These are phyloP conservation scores for Pocota personata DNA, from an alignment of 2,888 invertebrate genomes.

Conservation along the genomic window DNA sequence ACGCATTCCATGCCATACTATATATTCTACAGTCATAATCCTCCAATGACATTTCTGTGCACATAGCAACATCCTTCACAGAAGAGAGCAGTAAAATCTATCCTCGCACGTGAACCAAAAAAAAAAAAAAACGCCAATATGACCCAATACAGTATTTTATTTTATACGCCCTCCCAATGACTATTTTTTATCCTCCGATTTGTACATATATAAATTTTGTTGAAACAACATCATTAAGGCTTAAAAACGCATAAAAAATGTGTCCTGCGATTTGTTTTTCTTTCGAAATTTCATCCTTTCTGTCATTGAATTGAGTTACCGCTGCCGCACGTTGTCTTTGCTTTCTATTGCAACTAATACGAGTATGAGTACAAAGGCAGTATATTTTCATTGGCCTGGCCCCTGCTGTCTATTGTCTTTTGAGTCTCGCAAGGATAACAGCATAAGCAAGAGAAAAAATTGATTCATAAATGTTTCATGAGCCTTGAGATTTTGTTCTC, in stretches of 20 bases:
- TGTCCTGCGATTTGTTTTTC: conserved; percentile 62
- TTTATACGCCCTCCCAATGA: background rate
- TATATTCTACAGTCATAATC: conserved; percentile 17
- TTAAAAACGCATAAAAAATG: conserved; percentile 68
- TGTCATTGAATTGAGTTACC: conserved; percentile 59
- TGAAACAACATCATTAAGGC: conserved; percentile 61
- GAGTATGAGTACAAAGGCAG: background rate
- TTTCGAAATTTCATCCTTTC: conserved; percentile 28
- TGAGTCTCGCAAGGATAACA: background rate
- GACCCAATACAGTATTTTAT: background rate
- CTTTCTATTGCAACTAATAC: conserved; percentile 20
- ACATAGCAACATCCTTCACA: background rate
- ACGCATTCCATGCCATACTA: conserved; percentile 1
- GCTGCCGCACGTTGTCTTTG: background rate
- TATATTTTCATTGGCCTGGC: conserved; percentile 28
- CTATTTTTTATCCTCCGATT: conserved; percentile 39
- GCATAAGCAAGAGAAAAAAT: conserved; percentile 36
- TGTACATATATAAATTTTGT: conserved; percentile 41
- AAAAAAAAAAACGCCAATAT: background rate
- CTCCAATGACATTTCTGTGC: conserved; percentile 23
- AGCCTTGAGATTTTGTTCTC: conserved; percentile 38
- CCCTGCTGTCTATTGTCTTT: conserved; percentile 18
- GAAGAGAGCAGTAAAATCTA: conserved; percentile 8
- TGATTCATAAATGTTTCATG: conserved; percentile 72
- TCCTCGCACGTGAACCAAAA: conserved; percentile 4